A percentile compares a stretch with the other conserved stretches of the same genome.
Conservation (phyloP, 2,888 invertebrate genomes). For the Caradrina clavipalpis region DNA sequence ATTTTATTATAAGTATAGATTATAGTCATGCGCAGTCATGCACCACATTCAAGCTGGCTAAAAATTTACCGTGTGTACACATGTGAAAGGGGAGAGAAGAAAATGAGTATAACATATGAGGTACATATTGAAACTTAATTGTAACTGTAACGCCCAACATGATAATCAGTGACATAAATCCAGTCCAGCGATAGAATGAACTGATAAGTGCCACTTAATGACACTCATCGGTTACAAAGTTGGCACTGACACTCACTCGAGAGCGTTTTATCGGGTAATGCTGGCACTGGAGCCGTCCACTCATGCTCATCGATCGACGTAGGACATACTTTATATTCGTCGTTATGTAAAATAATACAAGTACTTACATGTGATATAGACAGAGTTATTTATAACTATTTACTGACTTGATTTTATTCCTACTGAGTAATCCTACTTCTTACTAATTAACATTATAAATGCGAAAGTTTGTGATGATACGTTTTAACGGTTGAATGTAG, state of each 20-base stretch:
- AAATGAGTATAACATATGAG: not conserved
- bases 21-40: too few species aligned
- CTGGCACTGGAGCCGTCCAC: conserved; percentile 44
- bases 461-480: too few species aligned
- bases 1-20: too few species aligned
- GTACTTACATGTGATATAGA: not conserved
- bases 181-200: conserved; percentile 22
- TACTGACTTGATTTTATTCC: not conserved
- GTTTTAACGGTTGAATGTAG: too few species aligned
- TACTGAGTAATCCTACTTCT: too few species aligned
- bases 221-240: conserved; percentile 30
- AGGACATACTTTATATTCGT: not conserved
- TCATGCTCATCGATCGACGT: conserved; percentile 45
- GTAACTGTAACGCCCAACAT: not conserved
- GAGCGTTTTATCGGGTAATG: conserved; percentile 23
- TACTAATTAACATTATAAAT: too few species aligned
- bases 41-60: too few species aligned
- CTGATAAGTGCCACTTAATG: conserved; percentile 39
- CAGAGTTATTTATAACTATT: not conserved
- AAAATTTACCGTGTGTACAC: too few species aligned
- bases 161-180: conserved; percentile 3
- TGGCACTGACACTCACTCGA: conserved; percentile 33
- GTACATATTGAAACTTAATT: not conserved
- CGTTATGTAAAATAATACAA: not conserved
- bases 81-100: too few species aligned